Percentiles rank a stretch among this genome's conserved stretches.
phyloP scores from a whole-genome alignment of 2,113 vertebrate species.

The Pterocles orientalis region DNA sequence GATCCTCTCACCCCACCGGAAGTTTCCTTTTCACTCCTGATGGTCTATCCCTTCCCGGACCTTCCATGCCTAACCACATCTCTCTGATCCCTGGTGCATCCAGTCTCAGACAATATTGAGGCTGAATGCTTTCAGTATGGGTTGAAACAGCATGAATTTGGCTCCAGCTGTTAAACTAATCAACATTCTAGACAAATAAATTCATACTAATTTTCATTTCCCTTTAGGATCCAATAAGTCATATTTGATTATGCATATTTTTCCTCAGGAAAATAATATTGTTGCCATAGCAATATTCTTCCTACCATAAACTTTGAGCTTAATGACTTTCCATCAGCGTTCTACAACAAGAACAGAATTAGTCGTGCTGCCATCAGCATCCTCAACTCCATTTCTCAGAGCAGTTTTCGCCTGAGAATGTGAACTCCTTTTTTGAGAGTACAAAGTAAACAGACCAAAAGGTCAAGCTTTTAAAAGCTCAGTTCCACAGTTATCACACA shows the following conservation, averaged over 20 bases:
- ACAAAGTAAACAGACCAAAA: constrained; percentile 14
- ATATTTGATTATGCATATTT: constrained; percentile 61
- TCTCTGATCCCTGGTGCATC: background rate
- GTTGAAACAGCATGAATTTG: background rate
- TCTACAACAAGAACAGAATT: constrained; percentile 28
- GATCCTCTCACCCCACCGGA: background rate
- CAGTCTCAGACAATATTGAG: background rate
- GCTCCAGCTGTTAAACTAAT: constrained; percentile 52
- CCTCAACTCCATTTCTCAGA: background rate
- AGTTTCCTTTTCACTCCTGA: background rate
- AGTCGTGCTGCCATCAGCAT: constrained; percentile 1
- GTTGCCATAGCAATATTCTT: constrained; percentile 52
- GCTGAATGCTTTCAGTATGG: background rate
- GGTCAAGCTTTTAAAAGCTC: constrained; percentile 17
- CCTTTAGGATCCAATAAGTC: constrained; percentile 50
- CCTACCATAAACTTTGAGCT: constrained; percentile 52
- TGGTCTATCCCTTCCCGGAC: background rate
- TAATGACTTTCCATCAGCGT: constrained; percentile 56
- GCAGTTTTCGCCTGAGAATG: background rate
- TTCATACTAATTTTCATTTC: constrained; percentile 63
- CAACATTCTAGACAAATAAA: constrained; percentile 61
- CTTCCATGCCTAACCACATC: background rate
- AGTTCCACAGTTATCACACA: background rate
- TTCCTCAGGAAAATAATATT: constrained; percentile 63
- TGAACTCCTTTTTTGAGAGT: background rate